Conservation (phyloP, 2,888 invertebrate species). For the Amiota minor region DNA sequence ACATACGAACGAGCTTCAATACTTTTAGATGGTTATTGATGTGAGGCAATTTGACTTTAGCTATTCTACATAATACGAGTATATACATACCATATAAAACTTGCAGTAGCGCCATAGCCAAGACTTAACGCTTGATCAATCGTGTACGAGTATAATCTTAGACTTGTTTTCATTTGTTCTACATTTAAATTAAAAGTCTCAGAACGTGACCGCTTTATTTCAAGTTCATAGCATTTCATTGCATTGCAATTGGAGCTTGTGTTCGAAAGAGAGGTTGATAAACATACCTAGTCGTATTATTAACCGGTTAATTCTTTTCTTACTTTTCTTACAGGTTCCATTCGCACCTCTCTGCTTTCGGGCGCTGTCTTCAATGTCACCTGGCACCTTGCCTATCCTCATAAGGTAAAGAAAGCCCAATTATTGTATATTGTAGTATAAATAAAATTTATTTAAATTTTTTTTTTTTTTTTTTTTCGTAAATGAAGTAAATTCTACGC, state of each 20-base stretch:
- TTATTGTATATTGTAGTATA: neutral
- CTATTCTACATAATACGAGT: too few relatives aligned
- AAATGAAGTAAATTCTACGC: neutral
- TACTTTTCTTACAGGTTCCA: slow-evolving; percentile 78
- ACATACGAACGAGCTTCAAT: too few relatives aligned
- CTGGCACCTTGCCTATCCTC: slow-evolving; percentile 96
- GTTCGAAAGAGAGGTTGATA: slow-evolving; percentile 12
- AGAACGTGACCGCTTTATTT: neutral
- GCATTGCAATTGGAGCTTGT: neutral
- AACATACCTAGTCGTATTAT: slow-evolving; percentile 29
- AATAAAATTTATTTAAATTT: neutral
- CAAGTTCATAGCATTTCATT: slow-evolving; percentile 12
- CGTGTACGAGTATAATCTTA: slow-evolving; percentile 11
- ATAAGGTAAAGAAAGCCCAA: slow-evolving; percentile 79
- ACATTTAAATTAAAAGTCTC: slow-evolving; percentile 13
- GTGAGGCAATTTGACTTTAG: too few relatives aligned
- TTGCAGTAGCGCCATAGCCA: too few relatives aligned
- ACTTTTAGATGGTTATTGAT: too few relatives aligned
- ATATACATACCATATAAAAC: too few relatives aligned
- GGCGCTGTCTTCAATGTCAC: slow-evolving; percentile 90
- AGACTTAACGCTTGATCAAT: slow-evolving; percentile 43
- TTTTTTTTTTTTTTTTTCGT: neutral
- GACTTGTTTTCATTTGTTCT: slow-evolving; percentile 6
- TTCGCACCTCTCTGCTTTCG: slow-evolving; percentile 85
- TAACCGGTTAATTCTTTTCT: slow-evolving; percentile 16